Evolutionary conservation across 1,140 invertebrate genomes (phyloP).

Genomic region (Probaryconus sp.): DNA sequence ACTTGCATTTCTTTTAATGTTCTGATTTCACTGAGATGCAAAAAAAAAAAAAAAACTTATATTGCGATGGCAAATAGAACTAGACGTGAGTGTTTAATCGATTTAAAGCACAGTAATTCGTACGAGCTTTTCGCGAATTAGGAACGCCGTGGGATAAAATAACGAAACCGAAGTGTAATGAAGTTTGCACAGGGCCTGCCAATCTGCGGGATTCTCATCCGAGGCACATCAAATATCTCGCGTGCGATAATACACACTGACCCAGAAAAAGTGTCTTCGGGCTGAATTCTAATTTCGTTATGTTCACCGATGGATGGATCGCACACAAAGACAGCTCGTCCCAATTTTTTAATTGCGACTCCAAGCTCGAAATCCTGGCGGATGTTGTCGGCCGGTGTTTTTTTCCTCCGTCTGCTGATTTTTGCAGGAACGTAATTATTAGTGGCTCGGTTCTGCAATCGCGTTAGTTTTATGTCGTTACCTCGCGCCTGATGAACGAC

Average conservation of each 20-base stretch:
- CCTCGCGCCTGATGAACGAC: too few relatives aligned
- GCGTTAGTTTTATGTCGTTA: too few relatives aligned
- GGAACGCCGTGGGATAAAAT: constrained; percentile 16
- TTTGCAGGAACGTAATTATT: too few relatives aligned
- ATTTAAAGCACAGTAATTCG: constrained; percentile 18
- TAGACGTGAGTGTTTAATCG: constrained; percentile 22
- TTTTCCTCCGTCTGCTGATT: too few relatives aligned
- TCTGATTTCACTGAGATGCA: too few relatives aligned
- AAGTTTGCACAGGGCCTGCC: constrained; percentile 37
- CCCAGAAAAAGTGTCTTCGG: constrained; percentile 27
- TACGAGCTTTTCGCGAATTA: constrained; percentile 17
- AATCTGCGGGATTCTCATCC: constrained; percentile 20
- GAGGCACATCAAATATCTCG: constrained; percentile 23
- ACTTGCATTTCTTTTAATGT: too few relatives aligned
- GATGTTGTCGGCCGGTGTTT: too few relatives aligned
- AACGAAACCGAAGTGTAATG: constrained; percentile 16
- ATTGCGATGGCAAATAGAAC: too few relatives aligned
- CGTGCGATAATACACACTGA: constrained; percentile 24
- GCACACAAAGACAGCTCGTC: too few relatives aligned
- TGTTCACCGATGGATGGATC: constrained; percentile 35
- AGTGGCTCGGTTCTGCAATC: too few relatives aligned
- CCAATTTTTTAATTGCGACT: constrained; percentile 16
- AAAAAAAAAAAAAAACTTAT: too few relatives aligned
- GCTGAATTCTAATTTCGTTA: constrained; percentile 43
- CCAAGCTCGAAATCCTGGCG: too few relatives aligned